Base-by-base conservation (phyloP, 2,113 vertebrate species). In the Indicator indicator region DNA sequence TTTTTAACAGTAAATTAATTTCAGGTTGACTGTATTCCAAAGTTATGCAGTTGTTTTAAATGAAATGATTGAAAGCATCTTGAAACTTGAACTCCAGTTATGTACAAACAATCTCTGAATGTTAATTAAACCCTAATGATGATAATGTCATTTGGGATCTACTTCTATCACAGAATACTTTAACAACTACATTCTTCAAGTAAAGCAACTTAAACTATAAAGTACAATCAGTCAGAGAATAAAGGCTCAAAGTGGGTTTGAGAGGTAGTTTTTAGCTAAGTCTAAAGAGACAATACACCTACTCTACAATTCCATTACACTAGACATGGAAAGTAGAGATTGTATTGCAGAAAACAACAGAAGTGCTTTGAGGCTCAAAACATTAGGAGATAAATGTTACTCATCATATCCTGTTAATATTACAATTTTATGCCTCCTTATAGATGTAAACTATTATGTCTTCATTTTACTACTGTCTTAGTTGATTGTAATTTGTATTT, bases 21-120 rank as follows among this genome's bases (percentile, higher is more conserved):
- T 4, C 17, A 62, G 11, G 6, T 30, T 60, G 27, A 56, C 21
- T 2, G 0, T 48, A 50, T 82, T 80, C 0, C 1, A 74, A 50
- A 70, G 44, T 16, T 59, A 65, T 59, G 19, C 58, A 69, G 50
- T 48, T 5, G 48, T 24, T 55, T 63, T 12, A 55, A 42, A 28
- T 21, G 0, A 78, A 83, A 18, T 62, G 2, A 42, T 28, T 64
- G 17, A 20, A 88, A 78, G 6, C 26, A 59, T 91, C 19, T 71
- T 54, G 40, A 89, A 64, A 23, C 20, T 72, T 42, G 40, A 78
- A 71, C 23, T 64, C 8, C 10, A 21, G 10, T 67, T 76, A 26
- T 18, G 3, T 50, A 63, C 27, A 42, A 69, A 59, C 10, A 60
- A 7, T 20, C 8, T 32, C 27, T 81, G 38, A 76, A 62, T 56